Conservation (phyloP, 2,888 invertebrate species). For the Acleris literana region DNA sequence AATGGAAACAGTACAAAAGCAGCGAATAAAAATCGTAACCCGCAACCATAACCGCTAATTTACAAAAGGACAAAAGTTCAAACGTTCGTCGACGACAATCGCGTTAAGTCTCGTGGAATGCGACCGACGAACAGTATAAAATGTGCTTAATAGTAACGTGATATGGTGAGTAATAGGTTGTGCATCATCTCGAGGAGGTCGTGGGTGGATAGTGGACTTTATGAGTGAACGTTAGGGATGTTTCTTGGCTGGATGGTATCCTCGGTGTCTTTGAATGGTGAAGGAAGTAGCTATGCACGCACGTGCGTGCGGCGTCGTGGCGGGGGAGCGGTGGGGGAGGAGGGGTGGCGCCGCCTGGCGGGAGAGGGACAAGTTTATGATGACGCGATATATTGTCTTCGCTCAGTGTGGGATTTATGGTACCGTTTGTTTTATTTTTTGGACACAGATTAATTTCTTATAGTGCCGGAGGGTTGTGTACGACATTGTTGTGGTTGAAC, state of each 20-base stretch:
- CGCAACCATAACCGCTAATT: constrained; percentile 73
- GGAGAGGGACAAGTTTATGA: constrained; percentile 78
- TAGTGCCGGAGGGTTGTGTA: constrained; percentile 47
- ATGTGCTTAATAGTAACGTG: constrained; percentile 69
- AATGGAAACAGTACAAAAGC: constrained; percentile 28
- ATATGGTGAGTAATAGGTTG: constrained; percentile 73
- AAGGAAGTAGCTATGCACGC: constrained; percentile 67
- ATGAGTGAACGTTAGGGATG: constrained; percentile 55
- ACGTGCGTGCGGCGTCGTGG: constrained; percentile 69
- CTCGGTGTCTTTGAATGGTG: constrained; percentile 50
- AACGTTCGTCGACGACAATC: constrained; percentile 72
- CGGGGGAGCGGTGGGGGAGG: constrained; percentile 44
- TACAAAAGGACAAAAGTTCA: constrained; percentile 79
- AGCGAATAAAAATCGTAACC: constrained; percentile 60
- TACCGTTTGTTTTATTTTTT: constrained; percentile 76
- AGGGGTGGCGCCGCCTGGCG: constrained; percentile 75
- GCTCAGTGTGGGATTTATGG: constrained; percentile 76
- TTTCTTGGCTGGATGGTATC: constrained; percentile 50
- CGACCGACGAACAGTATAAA: constrained; percentile 61
- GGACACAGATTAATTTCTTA: constrained; percentile 73
- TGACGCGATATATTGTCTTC: constrained; percentile 77
- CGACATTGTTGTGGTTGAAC: constrained; percentile 35
- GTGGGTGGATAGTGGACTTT: constrained; percentile 55
- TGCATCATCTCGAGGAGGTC: constrained; percentile 50
- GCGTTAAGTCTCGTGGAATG: constrained; percentile 66